Percentiles rank a stretch among this genome's conserved stretches.
Conservation (phyloP, 2,888 invertebrate species). For the Drepanosiphum platanoidis region DNA sequence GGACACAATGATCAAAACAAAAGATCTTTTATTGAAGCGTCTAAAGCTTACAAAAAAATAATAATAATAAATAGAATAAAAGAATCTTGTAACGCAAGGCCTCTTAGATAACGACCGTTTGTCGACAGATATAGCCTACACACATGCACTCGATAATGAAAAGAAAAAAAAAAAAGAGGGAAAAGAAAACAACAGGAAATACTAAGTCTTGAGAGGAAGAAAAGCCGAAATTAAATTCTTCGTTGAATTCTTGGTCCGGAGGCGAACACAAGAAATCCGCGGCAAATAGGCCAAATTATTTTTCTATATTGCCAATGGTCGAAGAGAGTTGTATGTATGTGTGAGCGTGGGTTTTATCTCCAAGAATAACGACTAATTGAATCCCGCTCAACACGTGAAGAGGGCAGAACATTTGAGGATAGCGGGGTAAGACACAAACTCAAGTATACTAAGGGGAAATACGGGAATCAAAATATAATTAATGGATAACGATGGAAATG, state of each 20-base stretch:
- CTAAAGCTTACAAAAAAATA: neutral
- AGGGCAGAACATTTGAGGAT: neutral
- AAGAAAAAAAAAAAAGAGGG: neutral
- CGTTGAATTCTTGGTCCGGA: conserved; percentile 35
- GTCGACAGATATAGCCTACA: conserved; percentile 29
- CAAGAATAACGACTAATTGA: conserved; percentile 56
- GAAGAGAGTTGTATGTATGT: neutral
- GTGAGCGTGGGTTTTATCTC: conserved; percentile 34
- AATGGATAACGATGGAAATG: conserved; percentile 53
- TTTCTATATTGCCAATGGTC: conserved; percentile 47
- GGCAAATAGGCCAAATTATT: conserved; percentile 51
- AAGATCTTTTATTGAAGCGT: neutral
- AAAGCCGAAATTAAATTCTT: conserved; percentile 59
- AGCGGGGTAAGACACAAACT: neutral
- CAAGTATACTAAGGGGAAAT: conserved; percentile 11
- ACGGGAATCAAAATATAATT: conserved; percentile 56
- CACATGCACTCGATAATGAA: conserved; percentile 31
- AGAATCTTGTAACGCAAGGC: neutral
- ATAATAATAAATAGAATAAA: conserved; percentile 27
- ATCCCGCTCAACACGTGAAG: conserved; percentile 50
- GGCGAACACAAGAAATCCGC: conserved; percentile 46
- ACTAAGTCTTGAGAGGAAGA: conserved; percentile 14
- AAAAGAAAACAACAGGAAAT: conserved; percentile 32
- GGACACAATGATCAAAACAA: conserved; percentile 1
- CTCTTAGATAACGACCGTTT: conserved; percentile 16